phyloP scores from a whole-genome alignment of 2,888 invertebrate species.

The Terebella lapidaria region DNA sequence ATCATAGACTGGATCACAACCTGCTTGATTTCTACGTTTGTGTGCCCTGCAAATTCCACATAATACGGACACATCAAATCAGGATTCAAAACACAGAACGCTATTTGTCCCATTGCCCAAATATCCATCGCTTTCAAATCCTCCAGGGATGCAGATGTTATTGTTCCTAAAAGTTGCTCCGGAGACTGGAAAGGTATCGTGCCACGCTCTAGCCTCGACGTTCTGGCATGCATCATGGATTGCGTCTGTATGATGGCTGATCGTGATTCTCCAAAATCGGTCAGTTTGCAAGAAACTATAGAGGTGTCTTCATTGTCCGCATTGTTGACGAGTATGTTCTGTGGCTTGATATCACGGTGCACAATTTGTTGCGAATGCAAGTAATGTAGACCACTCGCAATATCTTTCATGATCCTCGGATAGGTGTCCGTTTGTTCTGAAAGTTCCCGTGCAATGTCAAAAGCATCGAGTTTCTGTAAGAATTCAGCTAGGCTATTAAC shows the following conservation, averaged over 20 bases:
- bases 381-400: neutral
- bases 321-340: neutral
- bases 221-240: neutral
- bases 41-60: no score
- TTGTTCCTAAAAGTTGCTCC: neutral
- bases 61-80: neutral
- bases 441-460: no score
- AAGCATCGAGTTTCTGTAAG: no score
- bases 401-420: no score
- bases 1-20: no score
- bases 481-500: no score
- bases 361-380: neutral
- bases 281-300: neutral
- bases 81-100: neutral
- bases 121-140: neutral
- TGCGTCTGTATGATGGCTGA: neutral
- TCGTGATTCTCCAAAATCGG: neutral
- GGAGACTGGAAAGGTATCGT: neutral
- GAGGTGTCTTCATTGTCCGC: neutral
- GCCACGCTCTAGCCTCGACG: neutral
- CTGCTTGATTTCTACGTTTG: no score
- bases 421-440: no score
- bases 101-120: neutral
- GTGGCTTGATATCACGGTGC: neutral
- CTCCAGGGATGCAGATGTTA: neutral